These are phyloP conservation scores for Eupithecia pulchellata DNA, from an alignment of 2,888 invertebrate genomes.

Conservation along the genomic window DNA sequence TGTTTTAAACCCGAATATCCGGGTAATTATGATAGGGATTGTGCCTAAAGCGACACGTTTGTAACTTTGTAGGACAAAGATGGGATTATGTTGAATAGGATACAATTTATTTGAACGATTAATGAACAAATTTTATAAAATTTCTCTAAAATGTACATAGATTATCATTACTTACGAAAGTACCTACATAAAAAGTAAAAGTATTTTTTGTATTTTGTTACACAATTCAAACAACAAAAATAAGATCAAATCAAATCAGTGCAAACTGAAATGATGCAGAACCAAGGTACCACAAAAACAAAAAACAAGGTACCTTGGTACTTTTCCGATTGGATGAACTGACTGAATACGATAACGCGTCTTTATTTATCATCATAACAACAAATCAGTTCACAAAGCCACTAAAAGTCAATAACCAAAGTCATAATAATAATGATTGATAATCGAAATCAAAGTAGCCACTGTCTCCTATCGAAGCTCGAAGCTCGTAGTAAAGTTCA, in stretches of 20 bases:
- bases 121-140: background rate
- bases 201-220: too few species aligned
- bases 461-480: constrained; percentile 66
- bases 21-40: constrained; percentile 41
- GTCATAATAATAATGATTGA: constrained; percentile 36
- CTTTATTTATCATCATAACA: constrained; percentile 9
- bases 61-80: constrained; percentile 38
- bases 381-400: constrained; percentile 30
- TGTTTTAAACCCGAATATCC: constrained; percentile 34
- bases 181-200: too few species aligned
- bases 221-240: too few species aligned
- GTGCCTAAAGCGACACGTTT: constrained; percentile 40
- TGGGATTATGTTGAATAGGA: constrained; percentile 23
- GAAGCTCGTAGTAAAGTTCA: constrained; percentile 80
- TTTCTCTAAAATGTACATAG: background rate
- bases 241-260: too few species aligned
- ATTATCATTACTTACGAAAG: too few species aligned
- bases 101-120: background rate
- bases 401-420: constrained; percentile 30
- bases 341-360: background rate
- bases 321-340: constrained; percentile 6
- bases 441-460: constrained; percentile 48
- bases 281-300: background rate
- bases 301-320: too few species aligned
- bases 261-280: too few species aligned